A percentile compares a stretch with the other conserved stretches of the same genome.
Evolutionary conservation across 2,888 invertebrate species (phyloP).

Genomic region (Trachelus troglodyta): DNA sequence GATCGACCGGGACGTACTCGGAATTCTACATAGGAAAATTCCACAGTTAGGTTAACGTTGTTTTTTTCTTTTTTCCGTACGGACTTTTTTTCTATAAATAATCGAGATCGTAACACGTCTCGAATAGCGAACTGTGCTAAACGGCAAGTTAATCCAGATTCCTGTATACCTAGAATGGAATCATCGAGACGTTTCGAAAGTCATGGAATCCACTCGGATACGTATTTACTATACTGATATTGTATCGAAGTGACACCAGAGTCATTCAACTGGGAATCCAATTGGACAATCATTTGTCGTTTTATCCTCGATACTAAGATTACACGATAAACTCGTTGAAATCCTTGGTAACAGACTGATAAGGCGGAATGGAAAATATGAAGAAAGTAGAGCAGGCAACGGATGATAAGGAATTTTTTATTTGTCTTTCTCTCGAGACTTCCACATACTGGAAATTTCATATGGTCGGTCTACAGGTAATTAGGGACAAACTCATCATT

Average conservation of each 20-base stretch:
- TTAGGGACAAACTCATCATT: constrained; percentile 53
- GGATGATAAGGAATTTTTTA: neutral
- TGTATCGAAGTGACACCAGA: neutral
- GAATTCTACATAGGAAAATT: neutral
- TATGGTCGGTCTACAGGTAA: constrained; percentile 32
- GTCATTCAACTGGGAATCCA: neutral
- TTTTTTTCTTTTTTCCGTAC: neutral
- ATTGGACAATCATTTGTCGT: neutral
- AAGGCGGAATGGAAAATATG: neutral
- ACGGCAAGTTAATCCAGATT: constrained; percentile 21
- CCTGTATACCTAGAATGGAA: constrained; percentile 1
- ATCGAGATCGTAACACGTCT: constrained; percentile 5
- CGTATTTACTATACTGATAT: neutral
- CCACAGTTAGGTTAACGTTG: neutral
- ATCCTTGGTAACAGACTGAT: neutral
- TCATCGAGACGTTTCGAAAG: neutral
- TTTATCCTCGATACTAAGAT: neutral
- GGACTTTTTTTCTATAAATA: neutral
- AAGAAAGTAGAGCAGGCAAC: neutral
- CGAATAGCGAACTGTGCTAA: constrained; percentile 23
- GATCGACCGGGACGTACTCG: neutral
- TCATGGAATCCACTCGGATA: neutral
- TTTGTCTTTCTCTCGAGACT: neutral
- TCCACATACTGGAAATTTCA: neutral
- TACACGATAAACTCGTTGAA: neutral